Evolutionary conservation across 2,797 vertebrate genomes (phyloP).

Genomic region (Sternotherus odoratus): DNA sequence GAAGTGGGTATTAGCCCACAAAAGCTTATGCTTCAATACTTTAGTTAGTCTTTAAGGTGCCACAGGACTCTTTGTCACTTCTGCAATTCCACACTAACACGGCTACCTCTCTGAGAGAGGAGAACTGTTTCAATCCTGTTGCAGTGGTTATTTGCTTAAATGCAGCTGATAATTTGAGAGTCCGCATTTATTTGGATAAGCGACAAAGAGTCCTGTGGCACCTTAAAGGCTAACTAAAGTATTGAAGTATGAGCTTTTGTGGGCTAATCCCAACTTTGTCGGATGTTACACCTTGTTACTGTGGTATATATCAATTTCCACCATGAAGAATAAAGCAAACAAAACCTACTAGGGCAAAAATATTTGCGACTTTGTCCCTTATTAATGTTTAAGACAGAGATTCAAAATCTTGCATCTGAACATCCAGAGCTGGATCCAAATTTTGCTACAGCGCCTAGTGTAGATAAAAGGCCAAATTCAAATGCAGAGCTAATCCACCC

Average conservation of each 20-base stretch:
- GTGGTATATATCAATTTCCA: rapidly evolving
- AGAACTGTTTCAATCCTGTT: slow-evolving; percentile 27
- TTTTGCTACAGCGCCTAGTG: not conserved
- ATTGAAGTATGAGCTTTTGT: too few relatives aligned
- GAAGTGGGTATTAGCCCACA: too few relatives aligned
- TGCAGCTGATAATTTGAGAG: slow-evolving; percentile 1
- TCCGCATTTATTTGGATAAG: not conserved
- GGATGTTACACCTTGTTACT: not conserved
- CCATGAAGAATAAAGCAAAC: not conserved
- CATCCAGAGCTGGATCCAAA: not conserved
- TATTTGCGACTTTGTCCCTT: not conserved
- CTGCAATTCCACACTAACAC: too few relatives aligned
- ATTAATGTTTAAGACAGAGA: not conserved
- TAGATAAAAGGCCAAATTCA: rapidly evolving
- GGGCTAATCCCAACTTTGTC: too few relatives aligned
- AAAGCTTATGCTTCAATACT: too few relatives aligned
- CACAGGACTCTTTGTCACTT: too few relatives aligned
- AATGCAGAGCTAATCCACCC: not conserved
- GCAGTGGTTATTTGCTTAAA: slow-evolving; percentile 19
- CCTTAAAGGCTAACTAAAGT: too few relatives aligned
- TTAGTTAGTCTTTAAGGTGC: too few relatives aligned
- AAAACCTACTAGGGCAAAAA: not conserved
- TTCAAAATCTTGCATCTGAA: not conserved
- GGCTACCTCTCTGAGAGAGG: too few relatives aligned
- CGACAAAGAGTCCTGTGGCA: too few relatives aligned